Conservation (phyloP, 2,113 vertebrate genomes). For the Antigone vipio region DNA sequence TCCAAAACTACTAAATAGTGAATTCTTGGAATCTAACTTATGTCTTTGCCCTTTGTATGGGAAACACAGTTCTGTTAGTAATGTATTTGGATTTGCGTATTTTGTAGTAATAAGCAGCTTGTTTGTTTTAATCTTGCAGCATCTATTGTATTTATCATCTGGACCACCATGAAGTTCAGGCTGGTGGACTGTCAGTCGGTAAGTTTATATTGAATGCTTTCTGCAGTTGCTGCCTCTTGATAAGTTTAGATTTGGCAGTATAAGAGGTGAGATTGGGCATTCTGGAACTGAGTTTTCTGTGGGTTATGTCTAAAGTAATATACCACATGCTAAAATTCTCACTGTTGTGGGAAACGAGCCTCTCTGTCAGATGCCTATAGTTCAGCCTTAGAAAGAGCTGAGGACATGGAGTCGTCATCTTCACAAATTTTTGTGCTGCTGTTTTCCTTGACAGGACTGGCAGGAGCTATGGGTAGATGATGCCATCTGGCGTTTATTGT, state of each 20-base stretch:
- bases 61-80: not conserved
- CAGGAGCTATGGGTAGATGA: constrained; percentile 95
- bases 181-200: constrained; percentile 94
- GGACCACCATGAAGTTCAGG: constrained; percentile 96
- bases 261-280: not conserved
- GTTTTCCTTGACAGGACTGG: constrained; percentile 82
- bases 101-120: not conserved
- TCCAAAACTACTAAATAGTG: not conserved
- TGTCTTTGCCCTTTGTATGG: not conserved
- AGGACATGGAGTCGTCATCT: not conserved
- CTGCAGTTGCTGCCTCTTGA: not conserved
- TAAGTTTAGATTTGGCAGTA: not conserved
- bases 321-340: not conserved
- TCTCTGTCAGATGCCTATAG: not conserved
- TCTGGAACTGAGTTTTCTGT: not conserved
- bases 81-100: not conserved
- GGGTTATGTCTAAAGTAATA: not conserved
- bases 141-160: constrained; percentile 94
- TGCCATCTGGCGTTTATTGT: constrained; percentile 93
- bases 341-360: not conserved
- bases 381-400: not conserved
- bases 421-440: not conserved
- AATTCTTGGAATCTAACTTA: not conserved
- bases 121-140: constrained; percentile 72
- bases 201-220: constrained; percentile 56